A percentile compares a stretch with the other conserved stretches of the same genome.
These are phyloP conservation scores for Onychostruthus taczanowskii DNA, from an alignment of 2,113 vertebrate genomes.

Conservation along the genomic window DNA sequence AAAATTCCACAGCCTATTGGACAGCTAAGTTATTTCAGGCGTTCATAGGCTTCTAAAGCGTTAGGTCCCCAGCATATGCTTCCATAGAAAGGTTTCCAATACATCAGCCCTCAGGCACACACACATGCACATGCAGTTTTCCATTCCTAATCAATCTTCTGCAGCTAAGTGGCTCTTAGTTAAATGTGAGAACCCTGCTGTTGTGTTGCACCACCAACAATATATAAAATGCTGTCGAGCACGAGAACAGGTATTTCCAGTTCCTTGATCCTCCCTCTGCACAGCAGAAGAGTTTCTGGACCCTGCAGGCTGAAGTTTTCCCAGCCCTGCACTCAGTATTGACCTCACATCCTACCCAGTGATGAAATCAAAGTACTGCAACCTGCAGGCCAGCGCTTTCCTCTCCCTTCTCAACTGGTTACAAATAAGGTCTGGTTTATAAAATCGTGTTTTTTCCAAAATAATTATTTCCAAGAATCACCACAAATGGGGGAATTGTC, in stretches of 20 bases:
- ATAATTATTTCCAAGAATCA: constrained; percentile 4
- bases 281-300: constrained; percentile 1
- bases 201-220: background rate
- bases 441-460: constrained; percentile 18
- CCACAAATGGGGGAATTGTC: constrained; percentile 50
- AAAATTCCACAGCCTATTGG: constrained; percentile 44
- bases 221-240: background rate
- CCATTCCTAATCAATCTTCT: constrained; percentile 31
- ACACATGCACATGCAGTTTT: background rate
- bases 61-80: background rate
- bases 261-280: constrained; percentile 21
- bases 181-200: constrained; percentile 48
- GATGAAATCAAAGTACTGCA: background rate
- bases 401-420: background rate
- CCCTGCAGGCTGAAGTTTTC: constrained; percentile 28
- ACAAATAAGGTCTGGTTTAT: background rate
- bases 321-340: constrained; percentile 33
- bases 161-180: constrained; percentile 59
- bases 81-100: background rate
- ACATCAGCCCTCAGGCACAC: background rate
- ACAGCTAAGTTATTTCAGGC: background rate
- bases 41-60: background rate
- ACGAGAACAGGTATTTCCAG: constrained; percentile 43
- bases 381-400: background rate
- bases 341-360: constrained; percentile 27